Evolutionary conservation across 2,888 invertebrate species (phyloP), one percentile per base, ranked within the genome.

Genomic region (Crioceris asparagi): DNA sequence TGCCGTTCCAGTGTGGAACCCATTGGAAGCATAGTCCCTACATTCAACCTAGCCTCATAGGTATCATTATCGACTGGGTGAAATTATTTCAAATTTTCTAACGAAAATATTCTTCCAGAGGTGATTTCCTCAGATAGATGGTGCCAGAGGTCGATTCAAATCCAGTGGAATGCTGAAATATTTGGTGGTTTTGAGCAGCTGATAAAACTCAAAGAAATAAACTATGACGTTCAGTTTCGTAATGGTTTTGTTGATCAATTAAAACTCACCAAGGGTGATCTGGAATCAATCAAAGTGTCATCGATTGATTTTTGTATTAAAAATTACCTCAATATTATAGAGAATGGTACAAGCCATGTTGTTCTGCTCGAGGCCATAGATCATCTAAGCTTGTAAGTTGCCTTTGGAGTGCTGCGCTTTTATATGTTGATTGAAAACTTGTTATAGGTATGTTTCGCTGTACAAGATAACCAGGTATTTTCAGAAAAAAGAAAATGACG

Each of bases 261-360:
- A 21, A 52, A 54, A 41, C 42, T 67, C 17, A 55, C 49, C 11
- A 57, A 63, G 36, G 48, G 50, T 29, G 76, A 77, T 57, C 57
- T 75, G 23, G 53, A 59, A 1, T 53, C 63, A 7, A 53, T 79
- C 19, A 69, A 69, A 47, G 62, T 65, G 1, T 70, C 75, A 4
- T 73, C 70, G 33, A 64, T 75, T 0, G 52, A 67, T 32, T 68
- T 66, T 54, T 68, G 69, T 25, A 67, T 72, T 27, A 62, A 69
- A 3, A 67, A 66, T 32, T 70, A 72, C 37, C 56, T 81, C 30
- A 61, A 69, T 21, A 66, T 67, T 16, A 64, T 82, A 35, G 76
- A 80, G 53, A 79, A 77, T 54, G 77, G 77, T 1, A 75, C 75
- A 0, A 67, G 72, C 1, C 79, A 80, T 51, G 60, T 59, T 38